A percentile compares a stretch with the other conserved stretches of the same genome.
Conservation (phyloP, 2,797 vertebrate species). For the Thunnus albacares region DNA sequence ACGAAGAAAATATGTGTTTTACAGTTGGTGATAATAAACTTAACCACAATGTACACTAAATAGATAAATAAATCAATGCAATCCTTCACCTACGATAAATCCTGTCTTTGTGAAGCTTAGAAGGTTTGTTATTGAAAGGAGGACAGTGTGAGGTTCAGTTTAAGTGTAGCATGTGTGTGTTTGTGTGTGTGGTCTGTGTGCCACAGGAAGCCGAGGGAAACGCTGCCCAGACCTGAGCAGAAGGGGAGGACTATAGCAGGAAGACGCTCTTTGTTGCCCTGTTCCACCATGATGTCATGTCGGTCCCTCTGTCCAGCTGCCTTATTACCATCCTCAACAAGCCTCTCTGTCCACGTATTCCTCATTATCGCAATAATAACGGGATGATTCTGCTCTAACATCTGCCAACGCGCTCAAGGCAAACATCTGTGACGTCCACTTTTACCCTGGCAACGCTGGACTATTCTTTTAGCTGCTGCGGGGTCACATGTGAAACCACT, state of each 20-base stretch:
- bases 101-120: too few relatives aligned
- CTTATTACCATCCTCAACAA: conserved; percentile 56
- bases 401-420: conserved; percentile 65
- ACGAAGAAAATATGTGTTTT: not conserved
- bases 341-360: conserved; percentile 42
- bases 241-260: conserved; percentile 83
- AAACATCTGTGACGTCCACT: conserved; percentile 57
- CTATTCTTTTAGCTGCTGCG: conserved; percentile 56
- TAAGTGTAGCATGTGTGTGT: conserved; percentile 26
- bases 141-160: conserved; percentile 24
- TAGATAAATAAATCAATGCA: too few relatives aligned
- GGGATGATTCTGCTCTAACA: conserved; percentile 46
- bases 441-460: conserved; percentile 52
- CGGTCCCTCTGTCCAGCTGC: conserved; percentile 52
- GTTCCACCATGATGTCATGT: conserved; percentile 81
- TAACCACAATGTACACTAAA: too few relatives aligned
- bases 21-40: not conserved
- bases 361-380: conserved; percentile 62
- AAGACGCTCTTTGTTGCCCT: conserved; percentile 83
- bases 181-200: conserved; percentile 55
- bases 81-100: not conserved
- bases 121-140: conserved; percentile 14
- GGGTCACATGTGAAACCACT: conserved; percentile 70
- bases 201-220: conserved; percentile 79
- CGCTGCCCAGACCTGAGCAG: conserved; percentile 77